A percentile compares a stretch with the other conserved stretches of the same genome.
phyloP scores from a whole-genome alignment of 2,797 vertebrate genomes.

The Pangasius mekongensis region DNA sequence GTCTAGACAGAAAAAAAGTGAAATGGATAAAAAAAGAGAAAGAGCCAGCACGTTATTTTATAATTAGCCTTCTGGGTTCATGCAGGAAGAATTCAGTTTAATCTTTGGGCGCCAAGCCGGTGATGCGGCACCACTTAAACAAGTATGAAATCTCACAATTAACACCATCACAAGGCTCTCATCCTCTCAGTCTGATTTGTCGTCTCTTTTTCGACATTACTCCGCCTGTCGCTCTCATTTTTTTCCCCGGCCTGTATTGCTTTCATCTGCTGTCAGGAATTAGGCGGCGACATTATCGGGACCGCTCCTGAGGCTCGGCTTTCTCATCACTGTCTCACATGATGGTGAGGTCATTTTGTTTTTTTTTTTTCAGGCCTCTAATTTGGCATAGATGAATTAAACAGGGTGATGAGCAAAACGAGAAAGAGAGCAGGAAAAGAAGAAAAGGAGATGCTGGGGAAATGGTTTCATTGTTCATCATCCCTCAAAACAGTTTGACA shows the following conservation, averaged over 20 bases:
- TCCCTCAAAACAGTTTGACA: constrained; percentile 56
- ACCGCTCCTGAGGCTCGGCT: constrained; percentile 16
- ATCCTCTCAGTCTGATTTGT: constrained; percentile 72
- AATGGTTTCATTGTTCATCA: constrained; percentile 56
- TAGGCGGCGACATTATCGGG: constrained; percentile 43
- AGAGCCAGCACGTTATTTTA: constrained; percentile 78
- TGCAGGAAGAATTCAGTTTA: constrained; percentile 74
- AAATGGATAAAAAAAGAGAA: constrained; percentile 60
- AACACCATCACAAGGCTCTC: constrained; percentile 83
- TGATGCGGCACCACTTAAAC: constrained; percentile 77
- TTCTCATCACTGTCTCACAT: constrained; percentile 32
- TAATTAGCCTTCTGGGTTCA: constrained; percentile 86
- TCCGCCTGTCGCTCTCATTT: background rate
- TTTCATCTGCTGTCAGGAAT: constrained; percentile 18
- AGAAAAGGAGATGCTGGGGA: constrained; percentile 26
- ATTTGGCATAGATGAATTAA: constrained; percentile 52
- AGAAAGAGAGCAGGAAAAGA: constrained; percentile 1
- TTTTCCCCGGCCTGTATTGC: background rate
- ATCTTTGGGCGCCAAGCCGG: constrained; percentile 78
- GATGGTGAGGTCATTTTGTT: constrained; percentile 42
- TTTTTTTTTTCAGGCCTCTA: constrained; percentile 28
- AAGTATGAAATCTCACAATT: constrained; percentile 85
- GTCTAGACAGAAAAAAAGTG: constrained; percentile 62
- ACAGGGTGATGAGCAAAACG: constrained; percentile 27
- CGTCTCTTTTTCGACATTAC: constrained; percentile 67